Evolutionary conservation across 1,140 invertebrate genomes (phyloP).

Genomic region (Magallana angulata): DNA sequence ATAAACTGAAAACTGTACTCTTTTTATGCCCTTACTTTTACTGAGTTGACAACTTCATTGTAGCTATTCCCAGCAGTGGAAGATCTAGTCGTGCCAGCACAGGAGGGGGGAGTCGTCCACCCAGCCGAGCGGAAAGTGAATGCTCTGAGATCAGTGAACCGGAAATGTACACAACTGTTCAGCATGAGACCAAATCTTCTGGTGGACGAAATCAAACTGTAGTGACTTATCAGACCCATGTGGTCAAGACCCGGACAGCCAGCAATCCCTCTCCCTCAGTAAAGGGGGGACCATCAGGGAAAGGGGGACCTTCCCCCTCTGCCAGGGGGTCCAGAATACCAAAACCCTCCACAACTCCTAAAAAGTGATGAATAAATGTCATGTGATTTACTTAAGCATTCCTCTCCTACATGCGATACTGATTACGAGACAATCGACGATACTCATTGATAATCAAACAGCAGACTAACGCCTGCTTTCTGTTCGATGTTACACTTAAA

Average conservation of each 20-base stretch:
- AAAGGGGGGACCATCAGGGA: slow-evolving; percentile 24
- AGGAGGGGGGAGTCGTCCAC: slow-evolving; percentile 83
- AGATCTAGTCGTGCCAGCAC: slow-evolving; percentile 79
- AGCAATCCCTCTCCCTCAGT: slow-evolving; percentile 60
- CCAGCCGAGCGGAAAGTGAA: slow-evolving; percentile 95
- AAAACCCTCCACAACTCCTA: slow-evolving; percentile 57
- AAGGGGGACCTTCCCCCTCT: slow-evolving; percentile 7
- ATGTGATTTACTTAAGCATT: slow-evolving; percentile 29
- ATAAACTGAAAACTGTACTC: too few relatives aligned
- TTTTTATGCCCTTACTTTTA: too few relatives aligned
- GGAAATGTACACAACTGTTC: slow-evolving; percentile 75
- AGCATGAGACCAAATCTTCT: slow-evolving; percentile 70
- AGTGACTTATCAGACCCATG: slow-evolving; percentile 76
- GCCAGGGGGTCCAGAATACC: slow-evolving; percentile 65
- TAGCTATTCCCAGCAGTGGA: slow-evolving; percentile 64
- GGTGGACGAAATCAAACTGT: slow-evolving; percentile 75
- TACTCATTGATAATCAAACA: slow-evolving; percentile 32
- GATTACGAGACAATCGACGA: slow-evolving; percentile 7
- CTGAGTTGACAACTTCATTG: neutral
- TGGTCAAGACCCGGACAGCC: slow-evolving; percentile 68
- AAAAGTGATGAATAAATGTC: slow-evolving; percentile 22
- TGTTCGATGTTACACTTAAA: neutral
- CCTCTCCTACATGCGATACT: neutral
- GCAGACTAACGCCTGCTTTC: neutral
- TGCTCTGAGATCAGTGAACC: slow-evolving; percentile 85